Base-by-base conservation (phyloP, 1,140 invertebrate species). In the Cheumatopsyche charites region DNA sequence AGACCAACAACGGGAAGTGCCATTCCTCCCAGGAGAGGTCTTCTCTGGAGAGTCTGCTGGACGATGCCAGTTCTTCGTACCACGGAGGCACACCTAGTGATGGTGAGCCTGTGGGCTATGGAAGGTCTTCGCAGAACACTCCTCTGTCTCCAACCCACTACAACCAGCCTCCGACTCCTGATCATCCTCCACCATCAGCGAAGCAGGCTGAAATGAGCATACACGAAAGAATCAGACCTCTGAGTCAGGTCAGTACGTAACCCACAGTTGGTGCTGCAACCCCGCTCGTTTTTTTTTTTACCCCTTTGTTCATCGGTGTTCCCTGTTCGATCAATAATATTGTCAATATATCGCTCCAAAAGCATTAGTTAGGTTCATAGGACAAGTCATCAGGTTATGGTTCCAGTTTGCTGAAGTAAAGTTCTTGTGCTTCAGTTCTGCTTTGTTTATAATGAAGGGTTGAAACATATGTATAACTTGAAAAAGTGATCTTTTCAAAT, bases 131-230 rank as follows among this genome's bases (percentile, higher is more conserved):
- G 74, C 80, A 84, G 1, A 85, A 85, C 72, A 85, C 88, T 83
- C 84, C 90, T 52, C 77, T 88, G 70, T 95, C 93, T 74, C 95
- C 95, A 1, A 94, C 93, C 4, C 92, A 95, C 78, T 96, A 96
- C 78, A 88, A 90, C 61, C 94, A 97, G 83, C 95, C 94, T 3
- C 94, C 95, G 0, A 98, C 95, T 2, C 95, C 95, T 0, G 95
- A 97, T 78, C 94, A 96, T 84, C 94, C 95, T 3, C 96, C 96
- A 5, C 96, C 96, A 0, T 94, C 93, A n/a, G 93, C 95, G 5
- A 87, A 89, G 75, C 93, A 95, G 76, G 95, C 96, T 0, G 92
- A 95, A 81, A 90, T 89, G 78, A 91, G 92, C 75, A 98, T 98
- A 77, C 91, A 95, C 78, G 91, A 95, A 78, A 88, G 93, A 80